Evolutionary conservation across 2,888 invertebrate genomes (phyloP), one percentile per base, ranked within the genome.

Genomic region (Mimumesa dahlbomi): DNA sequence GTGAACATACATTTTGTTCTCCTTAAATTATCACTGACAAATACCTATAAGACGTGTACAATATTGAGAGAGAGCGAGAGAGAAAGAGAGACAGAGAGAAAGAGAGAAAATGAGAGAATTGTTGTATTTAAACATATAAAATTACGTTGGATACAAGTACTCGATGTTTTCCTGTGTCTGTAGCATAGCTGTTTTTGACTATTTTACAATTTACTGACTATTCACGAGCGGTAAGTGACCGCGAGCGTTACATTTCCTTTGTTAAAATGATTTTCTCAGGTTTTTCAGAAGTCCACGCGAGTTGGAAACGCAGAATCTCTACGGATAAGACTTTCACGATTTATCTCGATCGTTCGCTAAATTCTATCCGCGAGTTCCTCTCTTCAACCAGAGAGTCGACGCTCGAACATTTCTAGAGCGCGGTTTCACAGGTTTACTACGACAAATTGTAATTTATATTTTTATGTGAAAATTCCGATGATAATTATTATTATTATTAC

Each of bases 381-480:
- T 72, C 53, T 59, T 71, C 54, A 72, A 45, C 45, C n/a, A n/a
- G n/a, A 61, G 50, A 54, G 48, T 21, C 52, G 40, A 68, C 34
- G 52, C 31, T 52, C 46, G 52, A 67, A n/a, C 53, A 38, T 52
- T 65, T 49, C 45, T 34, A 16, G 36, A 22, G 48, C 54, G 43
- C 57, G 45, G 48, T 48, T 57, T 56, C 21, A 43, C 64, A 53
- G 48, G 54, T 75, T 68, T 67, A 63, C 68, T 72, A 54, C 36
- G 45, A 69, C 46, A 74, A 50, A 70, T 76, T 84, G 75, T 82
- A 79, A 82, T 80, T 83, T 82, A 77, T 84, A 86, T 82, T 84
- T 85, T 82, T 81, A 82, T 81, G 82, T 76, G 77, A 78, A 76
- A 73, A 75, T 75, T 77, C 62, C 65, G 76, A 82, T 74, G 69